Evolutionary conservation across 2,113 vertebrate species (phyloP).

Genomic region (Lepus americanus): DNA sequence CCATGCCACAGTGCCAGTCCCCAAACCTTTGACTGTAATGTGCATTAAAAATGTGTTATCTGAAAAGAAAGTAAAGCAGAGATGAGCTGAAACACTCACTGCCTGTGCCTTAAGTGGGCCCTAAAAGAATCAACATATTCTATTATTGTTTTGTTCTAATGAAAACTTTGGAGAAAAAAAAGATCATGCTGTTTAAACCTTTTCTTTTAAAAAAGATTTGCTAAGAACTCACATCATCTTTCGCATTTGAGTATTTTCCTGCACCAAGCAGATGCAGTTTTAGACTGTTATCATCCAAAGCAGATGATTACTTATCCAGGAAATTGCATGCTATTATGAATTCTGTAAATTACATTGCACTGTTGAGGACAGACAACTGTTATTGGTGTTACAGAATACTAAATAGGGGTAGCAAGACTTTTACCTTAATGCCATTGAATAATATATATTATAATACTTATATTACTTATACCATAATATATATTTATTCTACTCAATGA

Average conservation of each 20-base stretch:
- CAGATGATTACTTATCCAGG: not conserved
- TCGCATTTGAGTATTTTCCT: not conserved
- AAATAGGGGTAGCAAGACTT: not conserved
- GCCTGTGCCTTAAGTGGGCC: not conserved
- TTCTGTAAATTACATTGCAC: not conserved
- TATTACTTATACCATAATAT: no score
- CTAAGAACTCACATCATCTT: not conserved
- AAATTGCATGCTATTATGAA: not conserved
- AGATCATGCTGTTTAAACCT: not conserved
- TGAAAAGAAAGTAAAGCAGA: not conserved
- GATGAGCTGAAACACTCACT: not conserved
- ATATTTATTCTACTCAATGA: not conserved
- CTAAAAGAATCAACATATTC: slow-evolving; percentile 27
- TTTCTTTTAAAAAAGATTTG: slow-evolving; percentile 16
- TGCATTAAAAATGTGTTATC: no score
- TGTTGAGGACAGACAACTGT: not conserved
- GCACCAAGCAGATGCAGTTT: not conserved
- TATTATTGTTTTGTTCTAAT: not conserved
- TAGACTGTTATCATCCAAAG: not conserved
- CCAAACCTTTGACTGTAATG: no score
- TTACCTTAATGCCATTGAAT: not conserved
- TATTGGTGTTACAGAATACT: not conserved
- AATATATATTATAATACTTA: not conserved
- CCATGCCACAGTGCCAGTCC: no score
- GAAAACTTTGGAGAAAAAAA: not conserved